Evolutionary conservation across 2,113 vertebrate genomes (phyloP), one percentile per base, ranked within the genome.

Genomic region (Grammomys surdaster): DNA sequence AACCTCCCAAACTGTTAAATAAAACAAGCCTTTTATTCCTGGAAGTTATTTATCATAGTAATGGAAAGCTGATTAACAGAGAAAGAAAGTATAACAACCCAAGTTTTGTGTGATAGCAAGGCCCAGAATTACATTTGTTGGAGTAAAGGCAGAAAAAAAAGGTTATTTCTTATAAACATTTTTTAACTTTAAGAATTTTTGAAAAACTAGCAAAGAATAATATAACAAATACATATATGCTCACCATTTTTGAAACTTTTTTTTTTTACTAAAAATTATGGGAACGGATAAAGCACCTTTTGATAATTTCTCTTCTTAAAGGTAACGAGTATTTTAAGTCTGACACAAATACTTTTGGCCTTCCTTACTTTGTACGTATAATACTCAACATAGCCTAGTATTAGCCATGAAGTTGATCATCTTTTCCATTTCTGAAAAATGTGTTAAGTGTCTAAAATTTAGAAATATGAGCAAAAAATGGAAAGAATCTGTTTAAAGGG

Each of bases 141-240:
- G 14, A 48, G 8, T 72, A 20, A 82, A 13, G 9, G 33, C n/a
- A 40, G 22, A 88, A 65, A 89, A 93, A 31, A 65, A 73, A 90
- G 90, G 40, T 67, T 82, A 88, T 82, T 95, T 75, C 86, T 58
- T 40, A 86, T 7, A 93, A 95, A 67, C 36, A 65, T 48, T 86
- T 75, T 89, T 67, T 69, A 89, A 69, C 89, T 89, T 94, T 94
- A 78, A 85, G 28, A 87, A 93, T 95, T 84, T 92, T 91, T 81
- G 4, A 56, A 24, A 89, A 82, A 73, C 43, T 91, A 96, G 93
- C 48, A 88, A 93, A 65, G 60, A 65, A 85, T 54, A 78, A 46
- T 82, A 40, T 40, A 82, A 73, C 73, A 88, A 90, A 80, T 12
- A 73, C 17, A 28, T 94, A 28, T 73, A 69, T 88, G 85, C 20